A percentile compares a stretch with the other conserved stretches of the same genome.
phyloP scores from a whole-genome alignment of 2,888 invertebrate species.

The Laothoe populi region DNA sequence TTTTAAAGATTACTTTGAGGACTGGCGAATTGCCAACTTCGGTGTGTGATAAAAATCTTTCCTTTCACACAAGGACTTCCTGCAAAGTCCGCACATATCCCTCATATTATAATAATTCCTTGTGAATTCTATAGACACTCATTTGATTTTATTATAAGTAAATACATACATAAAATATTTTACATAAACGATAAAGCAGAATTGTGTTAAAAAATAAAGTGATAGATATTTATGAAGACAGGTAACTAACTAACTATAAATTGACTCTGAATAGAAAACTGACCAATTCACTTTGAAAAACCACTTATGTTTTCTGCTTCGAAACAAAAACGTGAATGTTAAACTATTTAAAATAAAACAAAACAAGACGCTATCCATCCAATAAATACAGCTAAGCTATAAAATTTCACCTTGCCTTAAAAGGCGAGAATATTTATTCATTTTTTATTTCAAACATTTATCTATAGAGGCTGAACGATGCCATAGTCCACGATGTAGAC shows the following conservation, averaged over 20 bases:
- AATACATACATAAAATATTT: neutral
- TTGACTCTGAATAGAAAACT: neutral
- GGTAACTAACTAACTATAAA: neutral
- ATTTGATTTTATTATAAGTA: neutral
- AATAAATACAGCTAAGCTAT: neutral
- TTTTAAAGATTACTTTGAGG: constrained; percentile 28
- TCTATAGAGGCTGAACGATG: neutral
- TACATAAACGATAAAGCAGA: too few species aligned
- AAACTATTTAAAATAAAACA: neutral
- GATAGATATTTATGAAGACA: too few species aligned
- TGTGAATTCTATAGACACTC: neutral
- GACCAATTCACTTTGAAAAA: neutral
- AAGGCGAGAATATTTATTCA: neutral
- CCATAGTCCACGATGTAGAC: neutral
- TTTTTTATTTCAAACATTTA: neutral
- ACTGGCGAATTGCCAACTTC: constrained; percentile 24
- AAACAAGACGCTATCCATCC: neutral
- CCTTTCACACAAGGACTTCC: too few species aligned
- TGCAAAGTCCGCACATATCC: constrained; percentile 14
- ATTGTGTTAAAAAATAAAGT: too few species aligned
- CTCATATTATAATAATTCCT: neutral
- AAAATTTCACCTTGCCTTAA: neutral
- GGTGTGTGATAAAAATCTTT: constrained; percentile 26
- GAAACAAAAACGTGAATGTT: neutral
- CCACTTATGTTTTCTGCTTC: neutral